Evolutionary conservation across 2,888 invertebrate species (phyloP).

Genomic region (Hermaeophaga mercurialis): DNA sequence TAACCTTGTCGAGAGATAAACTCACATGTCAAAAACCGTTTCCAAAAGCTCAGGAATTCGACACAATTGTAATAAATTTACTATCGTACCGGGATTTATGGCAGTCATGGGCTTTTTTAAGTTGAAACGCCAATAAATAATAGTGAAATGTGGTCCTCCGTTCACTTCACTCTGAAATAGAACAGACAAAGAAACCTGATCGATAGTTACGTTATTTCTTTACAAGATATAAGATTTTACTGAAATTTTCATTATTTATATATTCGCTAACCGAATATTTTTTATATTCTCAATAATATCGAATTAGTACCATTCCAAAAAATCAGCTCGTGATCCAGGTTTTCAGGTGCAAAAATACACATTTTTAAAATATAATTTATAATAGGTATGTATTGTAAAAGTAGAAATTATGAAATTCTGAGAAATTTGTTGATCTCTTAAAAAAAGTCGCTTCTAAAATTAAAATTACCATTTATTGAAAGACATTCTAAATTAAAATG

Average conservation of each 20-base stretch:
- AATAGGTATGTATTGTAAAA: too few species aligned
- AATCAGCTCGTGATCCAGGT: too few species aligned
- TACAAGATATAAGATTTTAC: conserved; percentile 35
- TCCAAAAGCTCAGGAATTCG: conserved; percentile 16
- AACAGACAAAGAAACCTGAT: conserved; percentile 37
- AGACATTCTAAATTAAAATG: too few species aligned
- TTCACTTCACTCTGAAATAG: conserved; percentile 34
- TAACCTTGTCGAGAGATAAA: not conserved
- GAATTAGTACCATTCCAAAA: conserved; percentile 50
- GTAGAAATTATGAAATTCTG: too few species aligned
- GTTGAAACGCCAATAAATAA: conserved; percentile 34
- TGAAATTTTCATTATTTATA: conserved; percentile 55
- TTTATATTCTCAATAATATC: conserved; percentile 58
- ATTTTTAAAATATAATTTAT: too few species aligned
- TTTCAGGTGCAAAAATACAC: too few species aligned
- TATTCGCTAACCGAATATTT: conserved; percentile 55
- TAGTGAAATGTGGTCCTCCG: conserved; percentile 38
- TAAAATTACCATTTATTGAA: too few species aligned
- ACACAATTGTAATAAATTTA: conserved; percentile 30
- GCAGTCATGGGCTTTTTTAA: conserved; percentile 35
- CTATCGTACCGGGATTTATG: conserved; percentile 31
- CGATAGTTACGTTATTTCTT: conserved; percentile 35
- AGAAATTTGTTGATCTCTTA: too few species aligned
- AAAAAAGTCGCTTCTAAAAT: too few species aligned
- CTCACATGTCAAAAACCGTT: conserved; percentile 3